phyloP scores from a whole-genome alignment of 2,113 vertebrate species.

The Sinosuthora webbiana region DNA sequence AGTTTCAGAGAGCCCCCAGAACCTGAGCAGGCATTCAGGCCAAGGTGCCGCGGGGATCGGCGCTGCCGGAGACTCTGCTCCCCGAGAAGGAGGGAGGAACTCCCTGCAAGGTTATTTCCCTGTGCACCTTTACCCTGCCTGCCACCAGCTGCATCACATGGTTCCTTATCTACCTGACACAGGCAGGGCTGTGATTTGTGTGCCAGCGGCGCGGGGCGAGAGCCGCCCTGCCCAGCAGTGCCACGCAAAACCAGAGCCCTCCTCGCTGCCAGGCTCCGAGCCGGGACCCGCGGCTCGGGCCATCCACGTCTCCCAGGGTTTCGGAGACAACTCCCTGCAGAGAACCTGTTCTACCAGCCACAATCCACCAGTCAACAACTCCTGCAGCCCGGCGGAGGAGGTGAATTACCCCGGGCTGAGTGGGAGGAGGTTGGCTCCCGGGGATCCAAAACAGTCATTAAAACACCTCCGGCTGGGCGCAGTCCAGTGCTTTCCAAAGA shows the following conservation, averaged over 20 bases:
- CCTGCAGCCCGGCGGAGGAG: slow-evolving; percentile 15
- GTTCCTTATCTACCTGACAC: slow-evolving; percentile 73
- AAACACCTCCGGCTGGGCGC: slow-evolving; percentile 39
- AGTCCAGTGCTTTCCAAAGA: background rate
- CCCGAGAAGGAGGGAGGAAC: background rate
- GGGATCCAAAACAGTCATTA: slow-evolving; percentile 53
- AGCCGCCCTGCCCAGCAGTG: slow-evolving; percentile 55
- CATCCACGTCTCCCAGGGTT: slow-evolving; percentile 53
- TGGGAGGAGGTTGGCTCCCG: slow-evolving; percentile 51
- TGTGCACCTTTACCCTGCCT: slow-evolving; percentile 82
- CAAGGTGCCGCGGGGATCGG: background rate
- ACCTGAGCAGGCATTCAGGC: background rate
- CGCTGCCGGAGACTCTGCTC: background rate
- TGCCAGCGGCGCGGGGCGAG: slow-evolving; percentile 35
- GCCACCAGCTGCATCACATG: slow-evolving; percentile 77
- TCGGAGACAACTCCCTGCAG: slow-evolving; percentile 69
- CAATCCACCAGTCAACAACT: slow-evolving; percentile 56
- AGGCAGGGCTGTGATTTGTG: slow-evolving; percentile 63
- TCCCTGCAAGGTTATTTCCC: slow-evolving; percentile 59
- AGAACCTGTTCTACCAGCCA: slow-evolving; percentile 77
- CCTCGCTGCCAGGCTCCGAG: background rate
- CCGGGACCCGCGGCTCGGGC: background rate
- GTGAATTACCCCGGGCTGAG: slow-evolving; percentile 43
- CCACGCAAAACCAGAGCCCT: slow-evolving; percentile 8
- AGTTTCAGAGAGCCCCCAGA: background rate